Conservation (phyloP, 2,888 invertebrate species). For the Eumerus sabulonum region DNA sequence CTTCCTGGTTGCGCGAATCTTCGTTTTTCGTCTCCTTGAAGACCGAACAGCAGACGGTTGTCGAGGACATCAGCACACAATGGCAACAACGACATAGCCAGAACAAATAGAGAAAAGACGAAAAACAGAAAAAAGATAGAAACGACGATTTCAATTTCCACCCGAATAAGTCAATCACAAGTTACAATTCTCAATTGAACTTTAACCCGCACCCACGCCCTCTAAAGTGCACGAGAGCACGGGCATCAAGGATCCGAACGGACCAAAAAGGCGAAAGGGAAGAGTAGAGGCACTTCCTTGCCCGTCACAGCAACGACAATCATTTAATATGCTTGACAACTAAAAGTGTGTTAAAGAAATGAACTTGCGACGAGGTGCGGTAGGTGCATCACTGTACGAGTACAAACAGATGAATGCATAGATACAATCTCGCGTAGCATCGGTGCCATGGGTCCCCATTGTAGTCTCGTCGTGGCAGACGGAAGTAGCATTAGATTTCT, state of each 20-base stretch:
- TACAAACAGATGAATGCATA: background rate
- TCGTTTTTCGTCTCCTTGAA: conserved; percentile 21
- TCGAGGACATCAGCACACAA: conserved; percentile 53
- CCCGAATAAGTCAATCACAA: conserved; percentile 70
- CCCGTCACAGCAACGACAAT: conserved; percentile 44
- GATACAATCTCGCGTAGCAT: no score
- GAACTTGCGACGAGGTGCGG: conserved; percentile 47
- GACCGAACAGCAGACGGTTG: conserved; percentile 45
- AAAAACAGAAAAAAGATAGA: conserved; percentile 23
- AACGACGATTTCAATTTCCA: conserved; percentile 70
- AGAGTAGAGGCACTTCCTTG: conserved; percentile 15
- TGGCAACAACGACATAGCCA: conserved; percentile 42
- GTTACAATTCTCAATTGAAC: conserved; percentile 68
- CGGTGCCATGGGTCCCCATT: no score
- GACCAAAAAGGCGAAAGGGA: background rate
- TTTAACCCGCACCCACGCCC: conserved; percentile 16
- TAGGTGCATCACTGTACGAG: no score
- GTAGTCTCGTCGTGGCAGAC: conserved; percentile 35
- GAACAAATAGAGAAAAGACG: conserved; percentile 32
- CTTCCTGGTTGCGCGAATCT: conserved; percentile 54
- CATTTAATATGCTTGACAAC: conserved; percentile 68
- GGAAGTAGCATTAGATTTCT: conserved; percentile 19
- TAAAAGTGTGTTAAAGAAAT: conserved; percentile 64
- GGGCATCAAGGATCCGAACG: conserved; percentile 34
- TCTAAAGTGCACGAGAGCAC: conserved; percentile 1